phyloP scores from a whole-genome alignment of 1,140 invertebrate species.

The Brachionus rotundiformis region DNA sequence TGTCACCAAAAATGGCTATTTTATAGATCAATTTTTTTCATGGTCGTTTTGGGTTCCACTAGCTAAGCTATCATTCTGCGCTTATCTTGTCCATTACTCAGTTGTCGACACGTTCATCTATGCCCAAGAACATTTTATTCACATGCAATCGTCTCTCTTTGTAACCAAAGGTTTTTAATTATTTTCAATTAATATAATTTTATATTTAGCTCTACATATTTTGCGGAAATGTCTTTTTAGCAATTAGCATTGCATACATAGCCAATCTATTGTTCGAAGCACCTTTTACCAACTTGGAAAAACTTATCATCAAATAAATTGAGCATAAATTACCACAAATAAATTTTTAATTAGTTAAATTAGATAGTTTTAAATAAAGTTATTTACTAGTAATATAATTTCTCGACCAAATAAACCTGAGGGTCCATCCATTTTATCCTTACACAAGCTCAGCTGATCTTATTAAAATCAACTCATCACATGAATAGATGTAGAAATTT shows the following conservation, averaged over 20 bases:
- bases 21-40: conserved; percentile 74
- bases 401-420: no score
- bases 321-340: no score
- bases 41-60: conserved; percentile 78
- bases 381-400: no score
- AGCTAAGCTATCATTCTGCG: conserved; percentile 83
- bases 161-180: not conserved
- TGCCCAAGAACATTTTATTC: conserved; percentile 25
- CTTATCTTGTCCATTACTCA: conserved; percentile 77
- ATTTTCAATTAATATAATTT: not conserved
- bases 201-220: conserved; percentile 52
- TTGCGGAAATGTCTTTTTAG: conserved; percentile 71
- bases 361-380: no score
- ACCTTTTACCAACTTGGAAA: conserved; percentile 18
- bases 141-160: conserved; percentile 3
- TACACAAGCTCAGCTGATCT: no score
- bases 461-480: no score
- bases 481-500: no score
- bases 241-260: conserved; percentile 75
- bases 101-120: conserved; percentile 5
- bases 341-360: no score
- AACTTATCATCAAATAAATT: conserved; percentile 3
- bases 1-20: conserved; percentile 62
- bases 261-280: not conserved
- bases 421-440: no score